Conservation (phyloP, 1,140 invertebrate genomes). For the Dreissena rostriformis region DNA sequence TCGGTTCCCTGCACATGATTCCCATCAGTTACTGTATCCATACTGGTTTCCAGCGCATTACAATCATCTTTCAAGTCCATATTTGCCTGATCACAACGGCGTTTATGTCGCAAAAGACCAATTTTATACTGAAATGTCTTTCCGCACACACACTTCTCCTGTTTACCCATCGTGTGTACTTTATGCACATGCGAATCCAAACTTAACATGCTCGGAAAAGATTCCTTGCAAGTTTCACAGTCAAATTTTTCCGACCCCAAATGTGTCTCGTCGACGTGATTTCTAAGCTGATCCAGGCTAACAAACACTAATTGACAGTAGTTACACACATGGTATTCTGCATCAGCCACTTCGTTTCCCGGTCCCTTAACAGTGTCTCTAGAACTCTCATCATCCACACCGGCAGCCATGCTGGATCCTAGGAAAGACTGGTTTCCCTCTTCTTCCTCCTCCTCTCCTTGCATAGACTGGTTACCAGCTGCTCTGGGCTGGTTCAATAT, state of each 20-base stretch:
- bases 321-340: slow-evolving; percentile 26
- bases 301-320: slow-evolving; percentile 38
- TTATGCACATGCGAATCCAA: not conserved
- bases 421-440: not conserved
- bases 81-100: slow-evolving; percentile 10
- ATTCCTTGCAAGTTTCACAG: slow-evolving; percentile 23
- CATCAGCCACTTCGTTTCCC: not conserved
- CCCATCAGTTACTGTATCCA: not conserved
- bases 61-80: not conserved
- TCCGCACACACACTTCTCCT: slow-evolving; percentile 45
- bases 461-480: too few relatives aligned
- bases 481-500: too few relatives aligned
- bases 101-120: slow-evolving; percentile 41
- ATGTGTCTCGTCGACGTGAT: slow-evolving; percentile 24
- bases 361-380: not conserved
- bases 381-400: slow-evolving; percentile 6
- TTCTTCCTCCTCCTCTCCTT: too few relatives aligned
- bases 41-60: not conserved
- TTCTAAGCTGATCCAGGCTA: not conserved
- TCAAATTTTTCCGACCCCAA: not conserved
- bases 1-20: not conserved
- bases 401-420: not conserved
- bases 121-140: slow-evolving; percentile 51
- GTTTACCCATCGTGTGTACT: slow-evolving; percentile 18
- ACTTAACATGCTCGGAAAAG: not conserved